These are phyloP conservation scores for Cardinalis cardinalis DNA, from an alignment of 2,113 vertebrate genomes.

Conservation along the genomic window DNA sequence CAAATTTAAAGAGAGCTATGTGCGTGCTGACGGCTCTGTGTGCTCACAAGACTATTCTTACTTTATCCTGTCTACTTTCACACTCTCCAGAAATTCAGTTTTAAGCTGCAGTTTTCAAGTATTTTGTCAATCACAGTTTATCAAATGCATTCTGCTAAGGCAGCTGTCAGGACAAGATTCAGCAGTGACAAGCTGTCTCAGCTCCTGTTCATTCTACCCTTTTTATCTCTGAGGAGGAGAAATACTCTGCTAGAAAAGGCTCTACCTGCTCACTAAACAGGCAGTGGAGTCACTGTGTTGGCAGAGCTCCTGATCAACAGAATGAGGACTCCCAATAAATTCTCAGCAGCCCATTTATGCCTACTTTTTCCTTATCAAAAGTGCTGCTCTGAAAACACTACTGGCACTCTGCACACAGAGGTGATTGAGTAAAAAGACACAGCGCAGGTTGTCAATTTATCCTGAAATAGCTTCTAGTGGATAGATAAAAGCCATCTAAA, in stretches of 20 bases:
- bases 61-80: conserved; percentile 42
- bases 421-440: conserved; percentile 49
- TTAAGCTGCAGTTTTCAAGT: conserved; percentile 62
- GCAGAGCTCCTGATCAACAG: conserved; percentile 41
- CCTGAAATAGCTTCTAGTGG: conserved; percentile 47
- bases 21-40: not conserved
- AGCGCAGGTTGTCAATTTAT: conserved; percentile 38
- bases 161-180: conserved; percentile 67
- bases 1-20: not conserved
- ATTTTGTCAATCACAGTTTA: conserved; percentile 72
- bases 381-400: conserved; percentile 55
- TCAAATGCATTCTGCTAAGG: conserved; percentile 66
- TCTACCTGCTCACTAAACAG: conserved; percentile 46
- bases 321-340: conserved; percentile 50
- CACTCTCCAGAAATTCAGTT: conserved; percentile 44
- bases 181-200: conserved; percentile 60
- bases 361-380: conserved; percentile 56
- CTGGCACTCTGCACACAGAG: conserved; percentile 30
- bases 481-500: conserved; percentile 30
- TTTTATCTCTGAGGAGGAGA: conserved; percentile 55
- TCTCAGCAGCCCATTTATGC: conserved; percentile 48
- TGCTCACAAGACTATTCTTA: conserved; percentile 42
- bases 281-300: not conserved
- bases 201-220: conserved; percentile 45
- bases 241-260: conserved; percentile 30